Conservation (phyloP, 2,888 invertebrate species). For the Synergus japonicus region DNA sequence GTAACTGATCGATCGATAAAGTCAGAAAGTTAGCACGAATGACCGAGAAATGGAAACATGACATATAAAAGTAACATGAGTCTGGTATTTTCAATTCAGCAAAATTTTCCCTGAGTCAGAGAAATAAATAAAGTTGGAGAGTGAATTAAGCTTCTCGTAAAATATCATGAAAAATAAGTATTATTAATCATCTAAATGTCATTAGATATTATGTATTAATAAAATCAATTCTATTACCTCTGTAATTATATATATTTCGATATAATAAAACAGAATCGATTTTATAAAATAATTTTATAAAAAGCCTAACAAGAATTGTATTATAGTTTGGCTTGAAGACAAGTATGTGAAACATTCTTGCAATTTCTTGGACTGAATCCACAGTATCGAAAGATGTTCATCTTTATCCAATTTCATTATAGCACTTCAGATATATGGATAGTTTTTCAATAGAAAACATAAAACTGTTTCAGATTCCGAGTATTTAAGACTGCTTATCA, state of each 20-base stretch:
- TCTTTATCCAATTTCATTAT: background rate
- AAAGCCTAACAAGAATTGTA: too few relatives aligned
- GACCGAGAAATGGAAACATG: conserved; percentile 9
- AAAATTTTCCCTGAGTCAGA: background rate
- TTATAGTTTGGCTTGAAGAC: conserved; percentile 15
- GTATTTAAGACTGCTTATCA: background rate
- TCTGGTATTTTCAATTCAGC: background rate
- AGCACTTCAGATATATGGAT: background rate
- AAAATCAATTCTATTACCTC: background rate
- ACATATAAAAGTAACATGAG: background rate
- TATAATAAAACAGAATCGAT: background rate
- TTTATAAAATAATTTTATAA: too few relatives aligned
- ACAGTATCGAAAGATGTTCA: conserved; percentile 51
- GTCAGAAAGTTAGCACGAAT: conserved; percentile 14
- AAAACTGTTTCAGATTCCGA: background rate
- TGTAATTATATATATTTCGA: background rate
- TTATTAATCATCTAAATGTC: background rate
- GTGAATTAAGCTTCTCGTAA: background rate
- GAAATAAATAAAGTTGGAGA: background rate
- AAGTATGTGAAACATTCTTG: conserved; percentile 43
- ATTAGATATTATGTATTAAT: background rate
- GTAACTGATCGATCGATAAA: background rate
- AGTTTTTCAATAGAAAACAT: too few relatives aligned
- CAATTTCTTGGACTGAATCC: conserved; percentile 52
- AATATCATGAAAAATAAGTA: background rate